These are phyloP conservation scores for Phaonia tiefii DNA, from an alignment of 2,888 invertebrate species.

Conservation along the genomic window DNA sequence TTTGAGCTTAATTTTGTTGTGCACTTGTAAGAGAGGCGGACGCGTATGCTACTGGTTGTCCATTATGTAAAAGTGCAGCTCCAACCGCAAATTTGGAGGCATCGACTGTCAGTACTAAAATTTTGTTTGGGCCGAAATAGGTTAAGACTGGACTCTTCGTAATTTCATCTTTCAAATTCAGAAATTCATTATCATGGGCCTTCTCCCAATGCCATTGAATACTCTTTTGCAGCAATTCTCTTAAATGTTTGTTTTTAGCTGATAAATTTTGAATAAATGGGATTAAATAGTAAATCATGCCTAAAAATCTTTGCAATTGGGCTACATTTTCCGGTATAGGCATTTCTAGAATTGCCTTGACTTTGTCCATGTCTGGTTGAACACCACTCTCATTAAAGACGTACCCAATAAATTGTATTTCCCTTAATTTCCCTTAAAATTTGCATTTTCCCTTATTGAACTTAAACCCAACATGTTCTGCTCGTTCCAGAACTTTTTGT, in stretches of 20 bases:
- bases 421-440: conserved; percentile 7
- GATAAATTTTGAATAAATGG: conserved; percentile 66
- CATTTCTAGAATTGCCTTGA: conserved; percentile 27
- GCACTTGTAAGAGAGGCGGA: conserved; percentile 58
- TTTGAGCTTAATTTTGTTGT: no score
- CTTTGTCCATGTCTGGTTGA: conserved; percentile 25
- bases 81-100: conserved; percentile 54
- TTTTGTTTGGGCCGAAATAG: conserved; percentile 55
- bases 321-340: conserved; percentile 7
- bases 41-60: conserved; percentile 53
- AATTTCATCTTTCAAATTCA: conserved; percentile 45
- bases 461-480: conserved; percentile 48
- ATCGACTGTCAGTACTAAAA: conserved; percentile 42
- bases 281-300: conserved; percentile 64
- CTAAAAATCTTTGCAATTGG: conserved; percentile 46
- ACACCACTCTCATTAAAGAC: conserved; percentile 42
- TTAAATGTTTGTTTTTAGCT: conserved; percentile 50
- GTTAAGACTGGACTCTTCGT: conserved; percentile 48
- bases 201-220: conserved; percentile 50
- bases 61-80: conserved; percentile 28
- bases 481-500: conserved; percentile 44
- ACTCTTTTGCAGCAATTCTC: conserved; percentile 51
- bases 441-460: conserved; percentile 50
- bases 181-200: conserved; percentile 30
- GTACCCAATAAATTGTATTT: conserved; percentile 54